These are phyloP conservation scores for Coptodon rendalli DNA, from an alignment of 2,113 vertebrate species.

Conservation along the genomic window DNA sequence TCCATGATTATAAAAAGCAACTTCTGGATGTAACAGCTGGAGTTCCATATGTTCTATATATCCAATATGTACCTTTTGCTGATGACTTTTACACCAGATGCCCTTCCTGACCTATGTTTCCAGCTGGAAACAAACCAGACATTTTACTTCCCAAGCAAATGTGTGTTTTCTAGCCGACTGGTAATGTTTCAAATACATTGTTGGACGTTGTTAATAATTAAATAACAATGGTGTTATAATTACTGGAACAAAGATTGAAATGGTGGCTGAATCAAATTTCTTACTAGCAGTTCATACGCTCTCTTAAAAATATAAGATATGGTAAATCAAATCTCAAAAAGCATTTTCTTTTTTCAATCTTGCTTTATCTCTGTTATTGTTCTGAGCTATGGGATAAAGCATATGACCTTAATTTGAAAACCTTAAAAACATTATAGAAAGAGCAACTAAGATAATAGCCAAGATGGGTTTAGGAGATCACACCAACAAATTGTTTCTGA, in stretches of 20 bases:
- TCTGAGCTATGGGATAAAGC: background rate
- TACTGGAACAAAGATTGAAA: background rate
- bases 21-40: background rate
- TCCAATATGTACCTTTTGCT: background rate
- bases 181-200: background rate
- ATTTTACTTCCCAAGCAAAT: background rate
- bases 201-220: background rate
- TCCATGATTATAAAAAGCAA: background rate
- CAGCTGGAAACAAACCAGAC: background rate
- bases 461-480: background rate
- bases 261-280: background rate
- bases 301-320: background rate
- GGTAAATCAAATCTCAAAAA: background rate
- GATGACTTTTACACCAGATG: accelerated
- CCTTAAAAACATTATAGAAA: background rate
- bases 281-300: background rate
- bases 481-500: background rate
- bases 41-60: background rate
- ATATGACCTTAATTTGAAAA: background rate
- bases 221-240: background rate
- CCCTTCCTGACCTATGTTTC: background rate
- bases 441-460: background rate
- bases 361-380: background rate
- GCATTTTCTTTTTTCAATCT: background rate
- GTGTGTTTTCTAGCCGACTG: accelerated